A percentile compares a stretch with the other conserved stretches of the same genome.
Evolutionary conservation across 2,797 vertebrate species (phyloP).

Genomic region (Diglossa cyanea): DNA sequence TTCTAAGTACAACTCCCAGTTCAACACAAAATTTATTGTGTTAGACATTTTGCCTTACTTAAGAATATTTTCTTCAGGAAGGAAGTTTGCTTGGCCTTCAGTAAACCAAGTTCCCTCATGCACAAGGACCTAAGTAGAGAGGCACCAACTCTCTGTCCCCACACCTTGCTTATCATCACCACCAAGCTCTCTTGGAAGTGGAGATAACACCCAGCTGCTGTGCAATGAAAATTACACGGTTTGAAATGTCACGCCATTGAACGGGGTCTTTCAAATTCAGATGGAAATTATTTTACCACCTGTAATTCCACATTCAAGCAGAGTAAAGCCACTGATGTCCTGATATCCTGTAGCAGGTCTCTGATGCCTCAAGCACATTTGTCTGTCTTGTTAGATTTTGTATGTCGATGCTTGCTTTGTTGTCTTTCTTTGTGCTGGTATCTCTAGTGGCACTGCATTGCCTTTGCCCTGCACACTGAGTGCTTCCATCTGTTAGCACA

Average conservation of each 20-base stretch:
- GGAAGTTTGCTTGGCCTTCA: neutral
- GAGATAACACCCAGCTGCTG: neutral
- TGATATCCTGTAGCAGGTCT: neutral
- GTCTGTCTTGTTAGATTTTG: neutral
- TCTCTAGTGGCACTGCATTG: accelerated
- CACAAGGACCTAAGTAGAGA: neutral
- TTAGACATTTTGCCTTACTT: neutral
- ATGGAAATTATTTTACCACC: neutral
- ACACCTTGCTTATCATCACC: neutral
- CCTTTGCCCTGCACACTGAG: neutral
- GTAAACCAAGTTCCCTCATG: neutral
- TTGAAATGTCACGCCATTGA: neutral
- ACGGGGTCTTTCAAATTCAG: neutral
- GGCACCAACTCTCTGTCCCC: neutral
- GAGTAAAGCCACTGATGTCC: neutral
- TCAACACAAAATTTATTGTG: neutral
- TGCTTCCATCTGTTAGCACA: neutral
- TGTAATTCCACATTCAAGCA: neutral
- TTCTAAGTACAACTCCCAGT: neutral
- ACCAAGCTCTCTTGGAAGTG: neutral
- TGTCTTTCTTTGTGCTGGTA: neutral
- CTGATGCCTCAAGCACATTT: neutral
- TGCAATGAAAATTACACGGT: neutral
- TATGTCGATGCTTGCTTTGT: neutral
- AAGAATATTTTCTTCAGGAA: neutral